Base-by-base conservation (phyloP, 2,888 invertebrate genomes). In the Drepanosiphum platanoidis region DNA sequence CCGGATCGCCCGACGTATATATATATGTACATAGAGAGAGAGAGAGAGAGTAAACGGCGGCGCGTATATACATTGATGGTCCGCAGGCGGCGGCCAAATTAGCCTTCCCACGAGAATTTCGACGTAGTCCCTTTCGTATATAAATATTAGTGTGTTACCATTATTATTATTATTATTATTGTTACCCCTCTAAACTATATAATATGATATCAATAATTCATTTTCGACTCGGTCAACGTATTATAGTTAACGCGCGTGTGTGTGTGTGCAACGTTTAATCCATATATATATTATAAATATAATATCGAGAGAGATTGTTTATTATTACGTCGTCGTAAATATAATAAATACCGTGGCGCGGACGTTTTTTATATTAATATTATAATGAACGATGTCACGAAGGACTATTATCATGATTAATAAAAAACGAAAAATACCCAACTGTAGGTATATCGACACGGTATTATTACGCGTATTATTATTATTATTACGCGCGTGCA, bases 81-180 rank as follows among this genome's bases (percentile, higher is more conserved):
- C 61, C n/a, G 61, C 27, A n/a, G 27, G 13, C 9, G 61, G 22
- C n/a, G 61, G 61, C n/a, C 61, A 27, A 61, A 61, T 61, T 27
- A 61, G 61, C 27, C n/a, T 61, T 61, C 61, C 61, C 61, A 61
- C 61, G 61, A 61, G 61, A 27, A 61, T 61, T 61, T 61, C 22
- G 22, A 61, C 22, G n/a, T 9, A n/a, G 27, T 61, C 61, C n/a
- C 61, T 61, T 27, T 1, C 61, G 5, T 5, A 22, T 18, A 22
- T 8, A n/a, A 0, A 58, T n/a, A 58, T 18, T 42, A 42, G 11
- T 9, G 42, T 11, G 42, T n/a, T 18, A 15, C 46, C 52, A 22
- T 52, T 18, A 52, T 52, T 22, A 46, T 52, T 18, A n/a, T 1
- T 42, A 8, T 42, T 42, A 8, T 8, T 13, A 8, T 7, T 42